phyloP scores from a whole-genome alignment of 2,113 vertebrate species.

The Tragelaphus buxtoni region DNA sequence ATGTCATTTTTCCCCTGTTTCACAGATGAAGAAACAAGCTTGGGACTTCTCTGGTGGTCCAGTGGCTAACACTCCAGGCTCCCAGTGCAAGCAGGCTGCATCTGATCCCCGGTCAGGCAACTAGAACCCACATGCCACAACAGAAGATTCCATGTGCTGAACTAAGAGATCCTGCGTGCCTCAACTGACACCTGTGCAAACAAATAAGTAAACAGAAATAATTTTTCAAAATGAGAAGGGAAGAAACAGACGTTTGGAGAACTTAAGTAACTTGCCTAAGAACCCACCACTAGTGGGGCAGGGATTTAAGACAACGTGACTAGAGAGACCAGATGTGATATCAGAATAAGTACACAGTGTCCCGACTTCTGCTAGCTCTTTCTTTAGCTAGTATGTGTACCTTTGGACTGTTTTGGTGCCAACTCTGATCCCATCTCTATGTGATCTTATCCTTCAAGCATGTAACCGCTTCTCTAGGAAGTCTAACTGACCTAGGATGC shows the following conservation, averaged over 20 bases:
- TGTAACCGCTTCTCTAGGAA: not conserved
- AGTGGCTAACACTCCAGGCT: not conserved
- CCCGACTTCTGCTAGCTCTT: not conserved
- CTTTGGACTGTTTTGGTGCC: not conserved
- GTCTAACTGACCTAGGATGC: not conserved
- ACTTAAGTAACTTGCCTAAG: not conserved
- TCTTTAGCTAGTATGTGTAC: not conserved
- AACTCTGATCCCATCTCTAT: not conserved
- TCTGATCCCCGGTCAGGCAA: not conserved
- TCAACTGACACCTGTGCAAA: not conserved
- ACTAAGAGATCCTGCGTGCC: not conserved
- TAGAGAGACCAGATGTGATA: not conserved
- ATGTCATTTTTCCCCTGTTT: not conserved
- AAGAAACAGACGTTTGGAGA: not conserved
- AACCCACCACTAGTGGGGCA: not conserved
- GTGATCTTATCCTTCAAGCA: not conserved
- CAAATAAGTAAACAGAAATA: not conserved
- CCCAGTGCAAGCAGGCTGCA: not conserved
- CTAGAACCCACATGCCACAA: not conserved
- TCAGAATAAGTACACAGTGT: not conserved
- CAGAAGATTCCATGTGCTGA: not conserved
- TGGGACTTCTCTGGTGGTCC: not conserved
- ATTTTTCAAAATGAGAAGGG: not conserved
- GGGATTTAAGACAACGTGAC: not conserved
- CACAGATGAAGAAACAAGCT: not conserved